Evolutionary conservation across 2,888 invertebrate genomes (phyloP), one percentile per base, ranked within the genome.

Genomic region (Melipona beecheii): DNA sequence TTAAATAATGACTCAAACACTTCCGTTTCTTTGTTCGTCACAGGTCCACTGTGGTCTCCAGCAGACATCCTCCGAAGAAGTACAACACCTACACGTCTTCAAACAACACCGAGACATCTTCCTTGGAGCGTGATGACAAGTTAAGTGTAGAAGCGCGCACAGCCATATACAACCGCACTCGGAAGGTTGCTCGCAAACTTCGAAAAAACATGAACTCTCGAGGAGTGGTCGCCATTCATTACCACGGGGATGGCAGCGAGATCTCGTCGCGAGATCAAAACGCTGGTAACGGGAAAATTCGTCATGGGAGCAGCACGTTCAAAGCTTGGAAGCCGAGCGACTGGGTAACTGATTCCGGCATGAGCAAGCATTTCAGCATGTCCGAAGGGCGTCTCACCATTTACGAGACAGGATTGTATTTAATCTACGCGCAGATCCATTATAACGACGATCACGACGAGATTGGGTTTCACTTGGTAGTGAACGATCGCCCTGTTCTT

Each of bases 361-460:
- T 96, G 95, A 95, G 96, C 75, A 95, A 95, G 31, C 95, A 96
- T 85, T 97, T 97, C 79, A 95, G 95, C 66, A 95, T 97, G 1
- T 93, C 95, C 64, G 77, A 95, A 82, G 97, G 97, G 0, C 95
- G 96, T 73, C 94, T 97, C 0, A 96, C 96, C 19, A 96, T 97
- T 0, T 96, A 96, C 87, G 96, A 97, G 87, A 94, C 96, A 0
- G 98, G 98, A 50, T 95, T 98, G 27, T 98, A 97, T 93, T 96
- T 97, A 77, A 95, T 97, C 69, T 98, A 98, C 92, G 97, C 97
- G 0, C 97, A 98, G 96, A 97, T 98, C 84, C 97, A 97, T 94
- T 98, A 97, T 93, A 95, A 97, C 82, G 97, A 98, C 91, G 96
- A 96, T 73, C 97, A 97, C 92, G 97, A 97, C 92, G 95, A 96